phyloP scores from a whole-genome alignment of 2,888 invertebrate genomes.

The Cheilosia pagana region DNA sequence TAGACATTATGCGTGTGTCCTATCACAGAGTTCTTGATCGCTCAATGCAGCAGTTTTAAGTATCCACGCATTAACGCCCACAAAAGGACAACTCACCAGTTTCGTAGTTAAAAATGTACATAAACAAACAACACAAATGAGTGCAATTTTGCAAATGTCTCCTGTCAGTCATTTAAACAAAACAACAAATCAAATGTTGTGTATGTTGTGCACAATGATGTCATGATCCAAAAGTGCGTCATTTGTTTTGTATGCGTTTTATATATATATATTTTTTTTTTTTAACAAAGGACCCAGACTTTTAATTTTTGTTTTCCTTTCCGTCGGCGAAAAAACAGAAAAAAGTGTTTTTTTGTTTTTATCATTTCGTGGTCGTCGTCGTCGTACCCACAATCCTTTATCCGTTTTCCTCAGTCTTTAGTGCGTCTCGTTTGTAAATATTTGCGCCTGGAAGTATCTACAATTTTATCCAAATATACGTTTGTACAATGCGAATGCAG shows the following conservation, averaged over 20 bases:
- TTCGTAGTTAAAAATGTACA: background rate
- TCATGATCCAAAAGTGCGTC: slow-evolving; percentile 59
- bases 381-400: slow-evolving; percentile 12
- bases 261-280: no score
- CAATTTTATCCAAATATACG: slow-evolving; percentile 45
- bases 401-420: slow-evolving; percentile 28
- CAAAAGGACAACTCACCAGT: no score
- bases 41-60: no score
- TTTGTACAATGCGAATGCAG: slow-evolving; percentile 27
- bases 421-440: slow-evolving; percentile 62
- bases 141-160: slow-evolving; percentile 43
- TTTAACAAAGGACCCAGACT: slow-evolving; percentile 50
- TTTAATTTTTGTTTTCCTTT: slow-evolving; percentile 47
- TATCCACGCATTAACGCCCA: no score
- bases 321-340: slow-evolving; percentile 9
- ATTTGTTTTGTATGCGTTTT: slow-evolving; percentile 55
- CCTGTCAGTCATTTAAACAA: slow-evolving; percentile 42
- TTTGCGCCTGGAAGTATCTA: slow-evolving; percentile 44
- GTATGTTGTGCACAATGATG: slow-evolving; percentile 25
- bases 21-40: no score
- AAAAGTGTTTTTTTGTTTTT: slow-evolving; percentile 7
- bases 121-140: background rate
- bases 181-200: slow-evolving; percentile 1
- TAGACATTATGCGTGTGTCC: no score
- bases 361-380: background rate